Percentiles rank a stretch among this genome's conserved stretches.
Conservation (phyloP, 2,797 vertebrate genomes). For the Synanceia verrucosa region DNA sequence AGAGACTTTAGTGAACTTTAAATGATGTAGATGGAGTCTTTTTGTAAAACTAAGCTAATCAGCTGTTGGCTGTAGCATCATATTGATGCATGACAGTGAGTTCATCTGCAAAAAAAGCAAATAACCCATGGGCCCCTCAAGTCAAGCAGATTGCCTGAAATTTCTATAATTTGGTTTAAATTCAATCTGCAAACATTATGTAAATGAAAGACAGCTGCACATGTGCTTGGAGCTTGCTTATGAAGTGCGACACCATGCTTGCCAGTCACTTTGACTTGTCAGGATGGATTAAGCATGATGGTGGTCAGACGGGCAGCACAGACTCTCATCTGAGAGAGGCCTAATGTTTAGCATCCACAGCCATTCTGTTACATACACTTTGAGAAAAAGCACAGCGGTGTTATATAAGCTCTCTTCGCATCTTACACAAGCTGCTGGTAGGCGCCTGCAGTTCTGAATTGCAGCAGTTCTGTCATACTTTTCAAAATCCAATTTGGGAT, state of each 20-base stretch:
- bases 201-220: conserved; percentile 15
- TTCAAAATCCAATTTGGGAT: conserved; percentile 46
- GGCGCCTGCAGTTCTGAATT: conserved; percentile 41
- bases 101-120: neutral
- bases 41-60: neutral
- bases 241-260: conserved; percentile 44
- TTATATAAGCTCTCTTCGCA: conserved; percentile 25
- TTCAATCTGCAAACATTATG: neutral
- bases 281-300: conserved; percentile 64
- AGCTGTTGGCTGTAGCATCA: neutral
- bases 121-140: too few species aligned
- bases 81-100: neutral
- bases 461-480: conserved; percentile 42
- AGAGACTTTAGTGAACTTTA: too few species aligned
- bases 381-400: conserved; percentile 33
- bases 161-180: neutral
- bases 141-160: neutral
- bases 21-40: too few species aligned
- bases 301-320: conserved; percentile 61
- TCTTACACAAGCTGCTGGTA: conserved; percentile 37
- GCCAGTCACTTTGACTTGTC: conserved; percentile 56
- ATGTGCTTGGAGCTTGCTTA: conserved; percentile 29
- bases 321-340: conserved; percentile 37
- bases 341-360: conserved; percentile 44
- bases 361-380: conserved; percentile 30